Evolutionary conservation across 1,140 invertebrate species (phyloP), one percentile per base, ranked within the genome.

Genomic region (Drosophila santomea): DNA sequence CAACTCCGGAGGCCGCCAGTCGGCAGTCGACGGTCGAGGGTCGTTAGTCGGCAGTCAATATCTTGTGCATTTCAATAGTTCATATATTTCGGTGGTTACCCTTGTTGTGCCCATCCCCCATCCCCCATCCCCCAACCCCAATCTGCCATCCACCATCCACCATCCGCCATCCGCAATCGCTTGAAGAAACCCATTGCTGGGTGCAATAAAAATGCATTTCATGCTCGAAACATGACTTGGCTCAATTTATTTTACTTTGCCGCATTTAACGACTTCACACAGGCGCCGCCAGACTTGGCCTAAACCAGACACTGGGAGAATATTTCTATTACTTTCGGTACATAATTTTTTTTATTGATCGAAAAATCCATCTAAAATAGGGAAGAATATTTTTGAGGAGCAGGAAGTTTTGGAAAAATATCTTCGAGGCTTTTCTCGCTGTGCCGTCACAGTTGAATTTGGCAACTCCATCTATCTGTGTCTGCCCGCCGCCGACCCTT

Each of bases 241-340:
- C 77, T 84, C 84, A 84, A 89, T 89, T 90, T 89, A 89, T 89
- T 89, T 89, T 89, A 89, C 68, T 89, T 84, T 89, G 84, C 80
- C 84, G 84, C 84, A 89, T 89, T 89, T 89, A 89, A 89, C 84
- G 84, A 88, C 80, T 88, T 88, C 84, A 88, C 84, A 83, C 83
- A 89, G 79, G 56, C 64, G 75, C 55, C 58, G 32, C 52, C 57
- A 58, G 67, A 63, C 58, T 45, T 61, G 50, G 57, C 56, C 72
- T 44, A 63, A 54, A n/a, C 54, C 41, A 8, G 10, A 11, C 47
- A 66, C 71, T 75, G 52, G 0, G 8, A 28, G 0, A 67, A 76
- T 48, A 3, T 11, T 10, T 32, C 2, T 32, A 32, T 3, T n/a
- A 3, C 28, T n/a, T 39, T 6, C 8, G n/a, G 10, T 7, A n/a